Evolutionary conservation across 2,113 vertebrate species (phyloP).

Genomic region (Tenrec ecaudatus): DNA sequence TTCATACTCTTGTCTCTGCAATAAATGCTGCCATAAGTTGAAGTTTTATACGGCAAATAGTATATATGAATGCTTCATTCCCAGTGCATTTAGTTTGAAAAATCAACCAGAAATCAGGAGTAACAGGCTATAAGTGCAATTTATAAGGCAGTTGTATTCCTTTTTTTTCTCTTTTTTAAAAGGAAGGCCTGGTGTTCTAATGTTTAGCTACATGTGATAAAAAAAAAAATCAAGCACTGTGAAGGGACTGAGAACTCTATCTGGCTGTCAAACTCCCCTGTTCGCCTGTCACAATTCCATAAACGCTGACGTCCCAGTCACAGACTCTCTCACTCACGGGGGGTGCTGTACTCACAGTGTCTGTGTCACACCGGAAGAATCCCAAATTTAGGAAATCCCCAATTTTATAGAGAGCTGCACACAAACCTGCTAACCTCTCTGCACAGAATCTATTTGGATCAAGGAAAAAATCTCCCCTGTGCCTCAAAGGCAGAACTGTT

Average conservation of each 20-base stretch:
- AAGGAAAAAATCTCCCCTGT: neutral
- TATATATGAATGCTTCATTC: slow-evolving; percentile 77
- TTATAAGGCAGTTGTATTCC: slow-evolving; percentile 60
- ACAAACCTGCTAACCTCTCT: neutral
- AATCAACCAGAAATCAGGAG: slow-evolving; percentile 83
- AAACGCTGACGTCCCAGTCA: neutral
- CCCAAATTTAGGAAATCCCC: neutral
- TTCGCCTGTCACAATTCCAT: neutral
- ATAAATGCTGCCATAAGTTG: slow-evolving; percentile 82
- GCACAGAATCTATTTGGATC: neutral
- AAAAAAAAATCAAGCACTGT: slow-evolving; percentile 53
- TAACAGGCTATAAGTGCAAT: slow-evolving; percentile 82
- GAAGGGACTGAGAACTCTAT: slow-evolving; percentile 13
- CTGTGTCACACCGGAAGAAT: neutral
- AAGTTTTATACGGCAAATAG: slow-evolving; percentile 83
- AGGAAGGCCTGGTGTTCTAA: slow-evolving; percentile 68
- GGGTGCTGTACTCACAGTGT: neutral
- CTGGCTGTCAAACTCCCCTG: slow-evolving; percentile 13
- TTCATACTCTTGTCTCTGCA: slow-evolving; percentile 78
- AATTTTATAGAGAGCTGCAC: neutral
- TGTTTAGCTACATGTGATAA: slow-evolving; percentile 79
- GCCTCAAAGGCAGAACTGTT: neutral
- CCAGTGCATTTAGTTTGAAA: slow-evolving; percentile 82
- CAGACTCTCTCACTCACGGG: neutral
- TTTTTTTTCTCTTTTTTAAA: neutral